Conservation (phyloP, 2,888 invertebrate genomes). For the Dynastes grantii region DNA sequence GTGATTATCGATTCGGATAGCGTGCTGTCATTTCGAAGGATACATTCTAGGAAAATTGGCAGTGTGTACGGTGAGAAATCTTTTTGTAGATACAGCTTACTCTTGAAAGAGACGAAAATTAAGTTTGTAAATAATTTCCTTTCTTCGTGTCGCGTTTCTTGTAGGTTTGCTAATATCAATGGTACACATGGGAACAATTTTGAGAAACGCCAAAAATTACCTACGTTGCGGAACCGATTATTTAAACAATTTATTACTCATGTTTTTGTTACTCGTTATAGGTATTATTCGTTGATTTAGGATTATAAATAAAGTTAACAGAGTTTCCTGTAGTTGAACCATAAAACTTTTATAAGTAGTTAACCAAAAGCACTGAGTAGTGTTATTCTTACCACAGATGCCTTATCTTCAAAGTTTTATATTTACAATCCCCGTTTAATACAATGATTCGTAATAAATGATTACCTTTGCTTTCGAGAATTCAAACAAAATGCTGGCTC, state of each 20-base stretch:
- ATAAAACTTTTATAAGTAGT: no score
- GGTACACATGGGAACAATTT: constrained; percentile 19
- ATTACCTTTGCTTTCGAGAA: no score
- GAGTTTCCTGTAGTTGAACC: no score
- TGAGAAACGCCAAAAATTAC: constrained; percentile 1
- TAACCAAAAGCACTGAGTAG: no score
- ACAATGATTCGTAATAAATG: no score
- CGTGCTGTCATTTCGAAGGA: constrained; percentile 24
- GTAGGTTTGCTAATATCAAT: constrained; percentile 18
- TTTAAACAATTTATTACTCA: constrained; percentile 31
- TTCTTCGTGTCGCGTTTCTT: constrained; percentile 1
- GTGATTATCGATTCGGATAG: constrained; percentile 32
- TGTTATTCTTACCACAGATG: no score
- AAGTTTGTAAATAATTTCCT: constrained; percentile 15
- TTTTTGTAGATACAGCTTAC: constrained; percentile 3
- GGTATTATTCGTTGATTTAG: neutral
- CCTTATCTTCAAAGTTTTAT: no score
- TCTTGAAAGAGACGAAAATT: constrained; percentile 16
- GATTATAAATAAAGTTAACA: constrained; percentile 3
- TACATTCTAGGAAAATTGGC: constrained; percentile 22
- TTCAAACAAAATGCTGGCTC: no score
- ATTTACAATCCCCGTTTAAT: no score
- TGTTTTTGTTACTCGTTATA: neutral
- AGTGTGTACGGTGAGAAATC: neutral
- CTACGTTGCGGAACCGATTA: neutral